Base-by-base conservation (phyloP, 2,113 vertebrate species). In the Neogobius melanostomus region DNA sequence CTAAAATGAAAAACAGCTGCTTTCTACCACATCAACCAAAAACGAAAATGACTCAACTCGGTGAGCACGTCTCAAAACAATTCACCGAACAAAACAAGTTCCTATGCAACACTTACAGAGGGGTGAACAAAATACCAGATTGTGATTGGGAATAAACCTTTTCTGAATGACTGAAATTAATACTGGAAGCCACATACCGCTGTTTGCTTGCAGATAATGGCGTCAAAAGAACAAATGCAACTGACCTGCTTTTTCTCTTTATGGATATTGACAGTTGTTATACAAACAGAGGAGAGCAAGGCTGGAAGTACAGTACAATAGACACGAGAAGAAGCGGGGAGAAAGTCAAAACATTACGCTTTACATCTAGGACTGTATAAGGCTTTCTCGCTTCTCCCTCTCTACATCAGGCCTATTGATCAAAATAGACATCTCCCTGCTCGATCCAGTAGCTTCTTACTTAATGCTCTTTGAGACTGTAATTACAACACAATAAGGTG, bases 391-490 rank as follows among this genome's bases (percentile, higher is more conserved):
- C 28, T 36, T 36, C 4, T 36, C 28, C 28, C 28, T 36, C 4
- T 36, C 28, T 4, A 36, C 28, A 36, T 36, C 28, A 36, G 28
- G 28, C 28, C 28, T 36, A 36, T 36, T 5, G 28, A 36, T 36
- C 28, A 36, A 36, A 36, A 36, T 36, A 36, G 3, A 2, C 28
- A 36, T 36, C 28, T 36, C 28, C 28, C 28, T 36, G 48, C 49
- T 15, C 11, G 4, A 15, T 50, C 6, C 11, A 50, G 15, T 71
- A 74, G 74, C 67, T 0, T 51, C 91, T 93, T 89, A 87, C 87
- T 85, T 87, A 46, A 54, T 83, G 74, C 83, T 69, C 82, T n/a
- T 1, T 53, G 15, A 53, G n/a, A 53, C n/a, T 3, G 15, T 53
- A 8, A 16, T 53, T 53, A 53, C n/a, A 53, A 16, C 8, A 6